Evolutionary conservation across 2,888 invertebrate species (phyloP).

Genomic region (Tenodera sinensis): DNA sequence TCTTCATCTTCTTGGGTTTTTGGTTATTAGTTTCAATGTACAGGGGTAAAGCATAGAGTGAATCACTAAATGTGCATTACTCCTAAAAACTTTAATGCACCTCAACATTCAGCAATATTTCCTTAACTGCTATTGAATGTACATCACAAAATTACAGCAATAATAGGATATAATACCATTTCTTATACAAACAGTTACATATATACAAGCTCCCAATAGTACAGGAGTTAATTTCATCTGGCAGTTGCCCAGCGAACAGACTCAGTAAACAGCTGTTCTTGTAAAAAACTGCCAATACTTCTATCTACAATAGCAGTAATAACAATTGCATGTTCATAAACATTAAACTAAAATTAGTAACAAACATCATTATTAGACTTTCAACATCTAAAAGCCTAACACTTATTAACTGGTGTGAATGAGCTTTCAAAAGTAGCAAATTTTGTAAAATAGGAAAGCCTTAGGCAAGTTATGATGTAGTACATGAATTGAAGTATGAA

Average conservation of each 20-base stretch:
- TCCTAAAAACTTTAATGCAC: background rate
- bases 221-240: background rate
- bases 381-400: background rate
- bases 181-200: background rate
- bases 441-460: background rate
- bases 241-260: background rate
- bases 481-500: background rate
- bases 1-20: background rate
- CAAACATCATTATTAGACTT: background rate
- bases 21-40: background rate
- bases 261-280: background rate
- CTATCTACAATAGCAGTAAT: background rate
- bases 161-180: background rate
- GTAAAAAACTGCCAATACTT: background rate
- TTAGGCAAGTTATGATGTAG: background rate
- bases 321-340: background rate
- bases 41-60: background rate
- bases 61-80: background rate
- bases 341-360: background rate
- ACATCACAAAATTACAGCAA: background rate
- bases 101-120: background rate
- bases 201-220: background rate
- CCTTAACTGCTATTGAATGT: background rate
- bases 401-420: background rate
- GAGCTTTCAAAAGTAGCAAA: background rate